A percentile compares a stretch with the other conserved stretches of the same genome.
Conservation (phyloP, 2,888 invertebrate species). For the Hirtodrosophila trivittata region DNA sequence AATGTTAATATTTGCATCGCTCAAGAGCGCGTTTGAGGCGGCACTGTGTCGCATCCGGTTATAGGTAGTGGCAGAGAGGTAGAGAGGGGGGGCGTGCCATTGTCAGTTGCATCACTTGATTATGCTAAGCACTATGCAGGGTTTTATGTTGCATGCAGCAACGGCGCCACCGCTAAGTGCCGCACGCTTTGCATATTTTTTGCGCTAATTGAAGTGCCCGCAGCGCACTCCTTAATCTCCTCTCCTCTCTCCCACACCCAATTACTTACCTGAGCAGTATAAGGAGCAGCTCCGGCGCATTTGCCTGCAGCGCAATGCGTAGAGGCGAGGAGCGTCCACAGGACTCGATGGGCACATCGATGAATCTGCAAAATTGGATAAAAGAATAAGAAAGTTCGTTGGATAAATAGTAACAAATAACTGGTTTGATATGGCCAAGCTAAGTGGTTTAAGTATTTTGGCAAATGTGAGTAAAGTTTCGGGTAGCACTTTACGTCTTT, state of each 20-base stretch:
- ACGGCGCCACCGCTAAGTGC: conserved; percentile 55
- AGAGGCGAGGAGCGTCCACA: conserved; percentile 90
- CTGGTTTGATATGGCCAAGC: background rate
- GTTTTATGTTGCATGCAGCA: conserved; percentile 68
- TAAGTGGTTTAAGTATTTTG: conserved; percentile 18
- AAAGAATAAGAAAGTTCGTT: background rate
- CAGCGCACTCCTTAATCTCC: background rate
- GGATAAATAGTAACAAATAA: conserved; percentile 19
- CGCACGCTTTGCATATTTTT: conserved; percentile 60
- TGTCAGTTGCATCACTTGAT: conserved; percentile 62
- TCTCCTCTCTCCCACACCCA: background rate
- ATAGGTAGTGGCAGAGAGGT: conserved; percentile 7
- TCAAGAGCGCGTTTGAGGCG: conserved; percentile 18
- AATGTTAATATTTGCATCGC: conserved; percentile 69
- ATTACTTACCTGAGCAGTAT: conserved; percentile 87
- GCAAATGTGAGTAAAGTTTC: conserved; percentile 15
- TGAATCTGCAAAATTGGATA: conserved; percentile 85
- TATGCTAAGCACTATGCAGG: conserved; percentile 69
- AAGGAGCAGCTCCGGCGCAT: conserved; percentile 89
- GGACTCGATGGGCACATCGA: conserved; percentile 92
- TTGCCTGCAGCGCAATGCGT: conserved; percentile 90
- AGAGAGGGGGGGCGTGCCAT: conserved; percentile 22
- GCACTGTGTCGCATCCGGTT: conserved; percentile 8
- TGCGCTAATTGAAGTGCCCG: conserved; percentile 69
- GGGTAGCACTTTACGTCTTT: conserved; percentile 34